Evolutionary conservation across 2,113 vertebrate species (phyloP), one percentile per base, ranked within the genome.

Genomic region (Mesembrinibis cayennensis): DNA sequence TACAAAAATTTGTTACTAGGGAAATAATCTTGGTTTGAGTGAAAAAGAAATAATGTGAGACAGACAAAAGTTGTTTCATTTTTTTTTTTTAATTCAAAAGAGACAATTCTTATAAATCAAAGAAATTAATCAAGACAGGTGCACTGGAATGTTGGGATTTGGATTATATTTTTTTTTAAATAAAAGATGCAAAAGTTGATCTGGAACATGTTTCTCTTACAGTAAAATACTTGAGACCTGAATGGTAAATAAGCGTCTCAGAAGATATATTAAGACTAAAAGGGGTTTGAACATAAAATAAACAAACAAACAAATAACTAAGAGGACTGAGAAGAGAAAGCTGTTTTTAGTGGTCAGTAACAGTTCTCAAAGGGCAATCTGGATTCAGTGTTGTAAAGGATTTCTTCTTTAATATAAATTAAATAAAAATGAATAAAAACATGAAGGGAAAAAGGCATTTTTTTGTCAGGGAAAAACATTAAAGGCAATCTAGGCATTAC

Each of bases 371-470:
- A 76, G 16, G 19, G 42, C 2, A 53, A 29, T 62, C 12, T 62
- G 10, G 2, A 71, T 86, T 38, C 21, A 25, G 14, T 74, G 14
- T 49, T 52, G 3, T 4, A 70, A 82, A 65, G 5, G 12, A 78
- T 78, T 84, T 66, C 27, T 50, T 67, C 62, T 89, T 11, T 1
- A 6, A 25, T 42, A 42, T 25, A 34, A n/a, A 82, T 65, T 40
- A 36, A 82, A 12, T 8, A 86, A 82, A 88, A 82, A 36, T 6
- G 0, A 72, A 47, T 50, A 42, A 76, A 87, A 45, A 15, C 1
- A 32, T 25, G 27, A 78, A 4, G 1, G 4, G 20, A 0, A 22
- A 71, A 40, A 71, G 1, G 2, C 2, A 20, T 6, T 30, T 79
- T 67, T 80, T 89, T 86, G 1, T 19, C 6, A 6, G 2, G 7